Conservation (phyloP, 2,797 vertebrate genomes). For the Gouania willdenowi region DNA sequence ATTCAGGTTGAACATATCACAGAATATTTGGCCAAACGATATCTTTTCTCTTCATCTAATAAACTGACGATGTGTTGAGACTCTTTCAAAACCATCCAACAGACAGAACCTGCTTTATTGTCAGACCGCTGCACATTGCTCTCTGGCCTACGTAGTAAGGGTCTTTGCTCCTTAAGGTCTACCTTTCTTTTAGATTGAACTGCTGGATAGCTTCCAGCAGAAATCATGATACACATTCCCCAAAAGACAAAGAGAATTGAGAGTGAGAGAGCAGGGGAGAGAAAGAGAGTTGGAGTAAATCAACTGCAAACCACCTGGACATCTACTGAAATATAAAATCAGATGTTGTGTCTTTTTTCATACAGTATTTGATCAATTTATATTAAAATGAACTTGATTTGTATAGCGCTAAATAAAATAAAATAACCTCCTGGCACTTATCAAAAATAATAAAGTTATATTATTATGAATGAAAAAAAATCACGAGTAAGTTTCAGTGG, state of each 20-base stretch:
- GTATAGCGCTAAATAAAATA: too few species aligned
- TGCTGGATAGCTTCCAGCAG: constrained; percentile 20
- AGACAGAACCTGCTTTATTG: too few species aligned
- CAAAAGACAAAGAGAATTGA: constrained; percentile 14
- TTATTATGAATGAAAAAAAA: too few species aligned
- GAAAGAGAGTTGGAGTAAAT: constrained; percentile 3
- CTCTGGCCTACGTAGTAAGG: constrained; percentile 14
- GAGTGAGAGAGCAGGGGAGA: constrained; percentile 6
- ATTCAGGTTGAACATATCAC: too few species aligned
- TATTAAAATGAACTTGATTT: too few species aligned
- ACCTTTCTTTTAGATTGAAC: constrained; percentile 12
- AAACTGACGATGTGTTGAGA: too few species aligned
- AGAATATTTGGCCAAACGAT: too few species aligned
- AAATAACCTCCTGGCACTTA: too few species aligned
- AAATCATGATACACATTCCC: constrained; percentile 24
- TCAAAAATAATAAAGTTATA: too few species aligned
- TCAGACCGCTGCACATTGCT: constrained; percentile 9
- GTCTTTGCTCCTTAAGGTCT: constrained; percentile 9
- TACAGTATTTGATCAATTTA: constrained; percentile 16
- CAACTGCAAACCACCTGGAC: constrained; percentile 25
- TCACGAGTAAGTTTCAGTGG: too few species aligned
- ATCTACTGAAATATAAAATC: constrained; percentile 24
- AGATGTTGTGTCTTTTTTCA: constrained; percentile 26
- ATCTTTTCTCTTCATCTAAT: too few species aligned
- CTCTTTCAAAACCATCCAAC: too few species aligned